phyloP scores from a whole-genome alignment of 2,888 invertebrate genomes.

The Leptura quadrifasciata region DNA sequence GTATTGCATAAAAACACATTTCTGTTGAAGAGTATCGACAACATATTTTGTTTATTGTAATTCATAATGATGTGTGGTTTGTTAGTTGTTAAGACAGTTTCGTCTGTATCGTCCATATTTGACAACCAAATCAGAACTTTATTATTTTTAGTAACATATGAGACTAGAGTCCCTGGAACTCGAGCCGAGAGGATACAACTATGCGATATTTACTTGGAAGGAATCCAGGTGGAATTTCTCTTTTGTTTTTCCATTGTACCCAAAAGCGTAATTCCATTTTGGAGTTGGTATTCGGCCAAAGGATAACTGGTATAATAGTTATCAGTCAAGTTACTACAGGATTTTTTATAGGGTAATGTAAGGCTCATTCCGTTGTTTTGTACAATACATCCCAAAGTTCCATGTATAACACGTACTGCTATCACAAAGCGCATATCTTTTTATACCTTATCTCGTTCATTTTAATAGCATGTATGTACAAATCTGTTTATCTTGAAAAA shows the following conservation, averaged over 20 bases:
- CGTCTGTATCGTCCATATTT: no score
- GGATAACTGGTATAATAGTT: conserved; percentile 53
- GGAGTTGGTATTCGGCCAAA: conserved; percentile 50
- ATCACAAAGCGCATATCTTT: conserved; percentile 52
- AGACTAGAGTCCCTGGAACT: conserved; percentile 40
- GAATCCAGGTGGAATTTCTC: conserved; percentile 61
- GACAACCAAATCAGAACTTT: no score
- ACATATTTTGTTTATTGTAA: conserved; percentile 18
- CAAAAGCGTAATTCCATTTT: conserved; percentile 52
- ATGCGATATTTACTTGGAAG: conserved; percentile 35
- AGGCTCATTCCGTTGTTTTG: conserved; percentile 54
- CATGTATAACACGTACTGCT: conserved; percentile 49
- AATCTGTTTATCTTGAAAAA: no score
- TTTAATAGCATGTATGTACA: no score
- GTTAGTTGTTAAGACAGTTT: not conserved
- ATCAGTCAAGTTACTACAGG: conserved; percentile 56
- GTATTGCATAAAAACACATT: not conserved
- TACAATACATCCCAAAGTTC: conserved; percentile 59
- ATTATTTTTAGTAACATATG: conserved; percentile 17
- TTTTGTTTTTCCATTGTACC: conserved; percentile 46
- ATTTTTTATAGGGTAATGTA: conserved; percentile 49
- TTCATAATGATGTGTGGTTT: conserved; percentile 19
- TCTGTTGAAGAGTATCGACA: conserved; percentile 27
- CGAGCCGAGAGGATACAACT: conserved; percentile 53
- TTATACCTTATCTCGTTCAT: no score